phyloP scores from a whole-genome alignment of 2,797 vertebrate species.

The Syndactyla subalaris region DNA sequence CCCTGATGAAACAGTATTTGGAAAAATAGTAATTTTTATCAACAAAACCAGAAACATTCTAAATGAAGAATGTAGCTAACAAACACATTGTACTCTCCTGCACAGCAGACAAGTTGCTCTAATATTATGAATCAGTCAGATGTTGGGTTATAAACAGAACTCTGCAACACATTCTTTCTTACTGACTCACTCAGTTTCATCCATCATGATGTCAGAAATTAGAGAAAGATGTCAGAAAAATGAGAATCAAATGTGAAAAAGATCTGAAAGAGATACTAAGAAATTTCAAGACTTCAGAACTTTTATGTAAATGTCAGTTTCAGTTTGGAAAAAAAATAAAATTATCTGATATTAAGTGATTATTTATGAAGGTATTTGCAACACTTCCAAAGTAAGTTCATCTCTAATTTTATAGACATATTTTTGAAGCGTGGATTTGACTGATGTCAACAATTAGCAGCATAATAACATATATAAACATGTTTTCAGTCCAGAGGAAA shows the following conservation, averaged over 20 bases:
- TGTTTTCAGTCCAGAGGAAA: background rate
- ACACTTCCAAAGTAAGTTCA: background rate
- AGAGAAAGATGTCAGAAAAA: slow-evolving; percentile 12
- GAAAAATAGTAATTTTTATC: background rate
- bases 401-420: background rate
- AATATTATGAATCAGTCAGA: slow-evolving; percentile 17
- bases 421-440: background rate
- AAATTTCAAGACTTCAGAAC: background rate
- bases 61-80: background rate
- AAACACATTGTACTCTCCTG: background rate
- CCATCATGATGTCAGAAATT: background rate
- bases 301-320: background rate
- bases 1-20: background rate
- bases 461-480: background rate
- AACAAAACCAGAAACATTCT: background rate
- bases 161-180: background rate
- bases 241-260: background rate
- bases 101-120: background rate
- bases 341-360: background rate
- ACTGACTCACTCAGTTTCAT: slow-evolving; percentile 15
- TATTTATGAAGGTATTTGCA: background rate
- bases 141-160: slow-evolving; percentile 44
- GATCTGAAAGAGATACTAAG: background rate
- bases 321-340: background rate
- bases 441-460: background rate